Conservation (phyloP, 2,888 invertebrate species). For the Coelopa pilipes region DNA sequence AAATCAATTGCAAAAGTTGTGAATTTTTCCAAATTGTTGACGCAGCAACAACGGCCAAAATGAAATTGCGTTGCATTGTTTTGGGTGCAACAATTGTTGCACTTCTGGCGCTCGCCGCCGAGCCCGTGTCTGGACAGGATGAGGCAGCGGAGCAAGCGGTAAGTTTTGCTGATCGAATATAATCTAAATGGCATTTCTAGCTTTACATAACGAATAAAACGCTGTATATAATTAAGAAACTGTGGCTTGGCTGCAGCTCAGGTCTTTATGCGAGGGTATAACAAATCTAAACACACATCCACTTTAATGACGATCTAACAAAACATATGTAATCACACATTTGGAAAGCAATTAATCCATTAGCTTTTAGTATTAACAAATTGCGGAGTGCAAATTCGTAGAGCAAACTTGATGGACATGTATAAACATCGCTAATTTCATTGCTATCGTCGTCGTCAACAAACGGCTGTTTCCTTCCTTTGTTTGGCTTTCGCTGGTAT, state of each 20-base stretch:
- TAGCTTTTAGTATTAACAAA: constrained; percentile 1
- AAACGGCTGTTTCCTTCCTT: not conserved
- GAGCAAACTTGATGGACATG: not conserved
- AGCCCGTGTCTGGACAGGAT: constrained; percentile 46
- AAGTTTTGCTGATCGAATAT: not conserved
- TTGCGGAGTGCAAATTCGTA: not conserved
- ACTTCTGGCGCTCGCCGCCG: constrained; percentile 46
- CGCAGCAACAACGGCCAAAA: not conserved
- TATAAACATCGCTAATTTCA: no score
- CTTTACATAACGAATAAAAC: constrained; percentile 1
- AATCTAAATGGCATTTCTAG: not conserved
- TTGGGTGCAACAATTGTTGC: constrained; percentile 52
- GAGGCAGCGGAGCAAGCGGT: constrained; percentile 16
- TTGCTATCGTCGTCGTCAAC: no score
- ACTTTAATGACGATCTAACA: not conserved
- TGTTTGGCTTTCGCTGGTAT: not conserved
- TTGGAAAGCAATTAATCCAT: no score
- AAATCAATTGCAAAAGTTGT: not conserved
- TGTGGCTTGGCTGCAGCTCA: not conserved
- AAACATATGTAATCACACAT: not conserved
- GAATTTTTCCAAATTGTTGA: not conserved
- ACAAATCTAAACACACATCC: not conserved
- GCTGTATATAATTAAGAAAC: constrained; percentile 16
- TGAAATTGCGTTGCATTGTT: constrained; percentile 21
- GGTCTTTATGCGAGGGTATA: not conserved